Evolutionary conservation across 2,888 invertebrate species (phyloP).

Genomic region (Hydraecia micacea): DNA sequence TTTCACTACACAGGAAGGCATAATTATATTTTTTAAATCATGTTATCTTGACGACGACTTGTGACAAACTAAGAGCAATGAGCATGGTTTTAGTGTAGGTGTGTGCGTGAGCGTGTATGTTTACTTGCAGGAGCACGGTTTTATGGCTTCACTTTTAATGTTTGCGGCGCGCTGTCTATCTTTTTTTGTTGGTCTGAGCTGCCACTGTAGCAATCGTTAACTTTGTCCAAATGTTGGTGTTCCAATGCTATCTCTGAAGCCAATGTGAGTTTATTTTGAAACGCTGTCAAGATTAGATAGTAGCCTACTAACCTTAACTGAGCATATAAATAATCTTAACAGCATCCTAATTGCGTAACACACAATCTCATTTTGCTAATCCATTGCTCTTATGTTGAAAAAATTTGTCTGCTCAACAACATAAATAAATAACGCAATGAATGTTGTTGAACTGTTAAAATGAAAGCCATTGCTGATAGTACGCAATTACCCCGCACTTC

Average conservation of each 20-base stretch:
- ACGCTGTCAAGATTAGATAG: conserved; percentile 61
- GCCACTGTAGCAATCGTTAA: conserved; percentile 29
- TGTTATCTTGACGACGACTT: too few relatives aligned
- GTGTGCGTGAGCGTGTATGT: too few relatives aligned
- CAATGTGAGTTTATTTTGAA: conserved; percentile 46
- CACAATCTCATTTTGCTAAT: not conserved
- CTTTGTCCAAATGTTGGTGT: conserved; percentile 41
- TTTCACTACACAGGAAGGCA: too few relatives aligned
- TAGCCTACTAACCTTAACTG: conserved; percentile 37
- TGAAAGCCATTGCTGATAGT: not conserved
- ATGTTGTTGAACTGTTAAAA: not conserved
- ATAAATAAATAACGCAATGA: not conserved
- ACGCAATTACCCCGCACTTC: conserved; percentile 1
- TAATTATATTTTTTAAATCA: too few relatives aligned
- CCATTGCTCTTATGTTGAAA: not conserved
- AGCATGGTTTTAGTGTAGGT: too few relatives aligned
- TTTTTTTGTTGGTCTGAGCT: too few relatives aligned
- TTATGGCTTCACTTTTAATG: too few relatives aligned
- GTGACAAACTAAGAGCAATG: too few relatives aligned
- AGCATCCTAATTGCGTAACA: not conserved
- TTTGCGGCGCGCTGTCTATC: too few relatives aligned
- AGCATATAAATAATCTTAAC: conserved; percentile 42
- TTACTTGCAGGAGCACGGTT: too few relatives aligned
- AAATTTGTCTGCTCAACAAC: not conserved
- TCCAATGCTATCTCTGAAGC: conserved; percentile 37